Evolutionary conservation across 2,888 invertebrate species (phyloP).

Genomic region (Drosophila limbata): DNA sequence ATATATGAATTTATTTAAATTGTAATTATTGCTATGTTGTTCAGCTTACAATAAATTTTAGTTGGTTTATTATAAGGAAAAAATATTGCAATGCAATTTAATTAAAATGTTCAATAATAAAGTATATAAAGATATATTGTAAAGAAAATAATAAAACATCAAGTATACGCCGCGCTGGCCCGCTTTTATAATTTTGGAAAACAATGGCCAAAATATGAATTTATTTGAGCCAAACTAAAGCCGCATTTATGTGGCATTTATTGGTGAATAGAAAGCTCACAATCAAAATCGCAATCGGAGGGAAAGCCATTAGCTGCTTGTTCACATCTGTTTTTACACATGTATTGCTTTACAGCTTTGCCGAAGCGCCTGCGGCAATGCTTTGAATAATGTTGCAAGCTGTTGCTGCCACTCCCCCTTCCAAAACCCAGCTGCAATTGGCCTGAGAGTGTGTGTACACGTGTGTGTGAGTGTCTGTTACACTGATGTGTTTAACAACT

Average conservation of each 20-base stretch:
- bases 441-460: conserved; percentile 28
- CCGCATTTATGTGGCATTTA: conserved; percentile 50
- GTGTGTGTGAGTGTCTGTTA: conserved; percentile 40
- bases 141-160: background rate
- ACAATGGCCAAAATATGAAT: conserved; percentile 11
- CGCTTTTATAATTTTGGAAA: background rate
- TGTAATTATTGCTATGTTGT: conserved; percentile 1
- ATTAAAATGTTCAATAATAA: background rate
- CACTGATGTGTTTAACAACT: conserved; percentile 56
- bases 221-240: conserved; percentile 25
- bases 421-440: conserved; percentile 25
- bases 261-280: conserved; percentile 21
- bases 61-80: background rate
- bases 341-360: conserved; percentile 66
- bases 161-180: background rate
- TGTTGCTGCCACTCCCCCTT: background rate
- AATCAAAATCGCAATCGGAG: conserved; percentile 26
- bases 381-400: conserved; percentile 68
- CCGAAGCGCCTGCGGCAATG: conserved; percentile 55
- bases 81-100: conserved; percentile 1
- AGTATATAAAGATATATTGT: background rate
- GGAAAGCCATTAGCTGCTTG: conserved; percentile 64
- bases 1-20: conserved; percentile 1
- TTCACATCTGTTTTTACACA: conserved; percentile 74
- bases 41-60: conserved; percentile 1